Conservation (phyloP, 2,888 invertebrate species). For the Osedax fenrisi region DNA sequence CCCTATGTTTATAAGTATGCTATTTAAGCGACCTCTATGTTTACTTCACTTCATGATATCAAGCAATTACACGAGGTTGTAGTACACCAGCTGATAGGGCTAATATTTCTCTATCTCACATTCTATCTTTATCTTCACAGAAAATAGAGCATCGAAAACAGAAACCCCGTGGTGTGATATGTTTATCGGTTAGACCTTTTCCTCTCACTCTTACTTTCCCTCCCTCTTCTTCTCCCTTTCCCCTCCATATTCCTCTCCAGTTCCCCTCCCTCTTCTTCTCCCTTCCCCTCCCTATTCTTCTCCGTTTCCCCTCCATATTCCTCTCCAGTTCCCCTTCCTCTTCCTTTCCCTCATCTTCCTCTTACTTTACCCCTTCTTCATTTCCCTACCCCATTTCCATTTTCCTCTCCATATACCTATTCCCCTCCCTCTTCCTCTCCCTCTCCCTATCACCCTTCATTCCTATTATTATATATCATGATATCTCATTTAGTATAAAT, state of each 20-base stretch:
- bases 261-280: background rate
- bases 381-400: background rate
- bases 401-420: background rate
- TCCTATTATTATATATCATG: too few species aligned
- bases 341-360: background rate
- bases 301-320: background rate
- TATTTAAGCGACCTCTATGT: too few species aligned
- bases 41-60: too few species aligned
- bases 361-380: background rate
- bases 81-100: too few species aligned
- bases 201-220: background rate
- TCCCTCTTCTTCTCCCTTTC: background rate
- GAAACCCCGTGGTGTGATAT: slow-evolving; percentile 61
- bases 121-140: too few species aligned
- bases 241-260: background rate
- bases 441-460: slow-evolving; percentile 57
- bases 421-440: slow-evolving; percentile 55
- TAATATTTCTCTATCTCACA: too few species aligned
- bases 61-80: too few species aligned
- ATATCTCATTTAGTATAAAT: too few species aligned
- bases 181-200: slow-evolving; percentile 60
- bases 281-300: background rate
- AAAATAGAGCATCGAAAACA: slow-evolving; percentile 51
- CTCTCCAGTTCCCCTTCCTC: background rate
- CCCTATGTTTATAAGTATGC: too few species aligned